A percentile compares a stretch with the other conserved stretches of the same genome.
Evolutionary conservation across 2,797 vertebrate species (phyloP).

Genomic region (Gymnoscopelus microlampas): DNA sequence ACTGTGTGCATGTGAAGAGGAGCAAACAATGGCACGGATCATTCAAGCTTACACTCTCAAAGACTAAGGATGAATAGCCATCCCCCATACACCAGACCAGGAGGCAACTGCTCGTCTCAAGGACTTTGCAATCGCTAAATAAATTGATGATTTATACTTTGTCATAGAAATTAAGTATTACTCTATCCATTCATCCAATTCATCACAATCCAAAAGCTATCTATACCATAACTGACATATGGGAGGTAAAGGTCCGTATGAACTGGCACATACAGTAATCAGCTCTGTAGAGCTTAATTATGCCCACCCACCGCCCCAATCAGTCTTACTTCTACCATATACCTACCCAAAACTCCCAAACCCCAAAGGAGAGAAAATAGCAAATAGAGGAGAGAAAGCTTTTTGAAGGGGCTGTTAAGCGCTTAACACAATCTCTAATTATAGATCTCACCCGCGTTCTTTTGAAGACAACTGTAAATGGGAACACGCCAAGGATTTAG

Average conservation of each 20-base stretch:
- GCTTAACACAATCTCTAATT: constrained; percentile 82
- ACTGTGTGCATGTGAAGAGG: too few species aligned
- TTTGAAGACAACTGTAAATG: constrained; percentile 83
- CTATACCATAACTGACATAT: constrained; percentile 55
- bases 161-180: too few species aligned
- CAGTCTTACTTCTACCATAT: constrained; percentile 47
- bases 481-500: constrained; percentile 71
- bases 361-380: constrained; percentile 74
- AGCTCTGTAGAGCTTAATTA: constrained; percentile 43
- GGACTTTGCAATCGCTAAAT: too few species aligned
- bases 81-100: too few species aligned
- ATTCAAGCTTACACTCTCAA: too few species aligned
- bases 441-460: constrained; percentile 74
- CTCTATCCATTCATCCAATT: background rate
- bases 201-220: constrained; percentile 31
- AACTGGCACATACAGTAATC: constrained; percentile 55
- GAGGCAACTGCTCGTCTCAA: too few species aligned
- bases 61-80: too few species aligned
- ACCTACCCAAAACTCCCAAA: constrained; percentile 61
- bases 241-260: constrained; percentile 46
- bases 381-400: constrained; percentile 79
- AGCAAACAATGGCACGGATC: too few species aligned
- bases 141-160: too few species aligned
- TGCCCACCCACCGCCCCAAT: constrained; percentile 68
- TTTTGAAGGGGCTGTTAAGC: constrained; percentile 77